Conservation (phyloP, 2,113 vertebrate genomes). For the Chinchilla lanigera region DNA sequence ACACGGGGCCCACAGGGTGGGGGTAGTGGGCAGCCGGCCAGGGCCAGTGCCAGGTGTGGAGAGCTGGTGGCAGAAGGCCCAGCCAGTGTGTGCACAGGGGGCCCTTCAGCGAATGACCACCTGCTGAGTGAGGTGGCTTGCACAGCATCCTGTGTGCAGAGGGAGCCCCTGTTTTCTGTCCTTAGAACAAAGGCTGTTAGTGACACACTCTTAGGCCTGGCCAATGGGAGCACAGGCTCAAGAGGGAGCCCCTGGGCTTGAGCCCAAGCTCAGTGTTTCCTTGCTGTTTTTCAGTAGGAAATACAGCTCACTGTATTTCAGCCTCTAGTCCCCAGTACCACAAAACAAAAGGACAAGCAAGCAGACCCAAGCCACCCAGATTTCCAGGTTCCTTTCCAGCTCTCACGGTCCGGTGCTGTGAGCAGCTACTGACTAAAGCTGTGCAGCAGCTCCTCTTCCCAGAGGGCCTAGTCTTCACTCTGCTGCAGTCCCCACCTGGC, state of each 20-base stretch:
- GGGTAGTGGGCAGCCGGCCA: not conserved
- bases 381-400: not conserved
- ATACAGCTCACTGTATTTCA: too few relatives aligned
- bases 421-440: not conserved
- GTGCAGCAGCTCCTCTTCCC: not conserved
- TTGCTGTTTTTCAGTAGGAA: not conserved
- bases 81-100: not conserved
- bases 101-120: not conserved
- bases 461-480: not conserved
- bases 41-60: not conserved
- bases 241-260: not conserved
- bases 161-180: not conserved
- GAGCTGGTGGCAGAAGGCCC: not conserved
- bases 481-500: not conserved
- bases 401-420: not conserved
- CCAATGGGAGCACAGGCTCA: not conserved
- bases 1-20: not conserved
- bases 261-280: not conserved
- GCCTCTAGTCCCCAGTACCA: not conserved
- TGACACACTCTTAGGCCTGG: not conserved
- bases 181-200: not conserved
- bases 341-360: not conserved
- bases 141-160: not conserved
- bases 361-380: not conserved
- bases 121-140: conserved; percentile 1